These are phyloP conservation scores for Myxocyprinus asiaticus DNA, from an alignment of 2,113 vertebrate genomes.

Conservation along the genomic window DNA sequence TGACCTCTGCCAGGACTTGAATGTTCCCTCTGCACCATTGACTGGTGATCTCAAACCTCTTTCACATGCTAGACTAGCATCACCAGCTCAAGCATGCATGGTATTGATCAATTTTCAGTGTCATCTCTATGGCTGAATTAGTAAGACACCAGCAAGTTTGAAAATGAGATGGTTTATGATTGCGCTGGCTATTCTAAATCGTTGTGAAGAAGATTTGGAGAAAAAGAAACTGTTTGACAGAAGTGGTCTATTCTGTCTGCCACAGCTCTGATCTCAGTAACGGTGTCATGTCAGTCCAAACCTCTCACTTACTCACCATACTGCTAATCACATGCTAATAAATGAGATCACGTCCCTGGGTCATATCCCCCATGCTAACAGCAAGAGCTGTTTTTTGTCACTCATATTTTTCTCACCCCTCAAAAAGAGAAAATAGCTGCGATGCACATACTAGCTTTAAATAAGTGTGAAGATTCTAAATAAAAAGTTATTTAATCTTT, in stretches of 20 bases:
- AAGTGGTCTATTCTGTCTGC: conserved; percentile 68
- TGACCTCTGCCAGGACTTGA: conserved; percentile 41
- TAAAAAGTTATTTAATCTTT: conserved; percentile 22
- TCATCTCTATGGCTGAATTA: conserved; percentile 59
- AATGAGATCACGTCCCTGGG: conserved; percentile 74
- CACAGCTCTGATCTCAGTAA: conserved; percentile 66
- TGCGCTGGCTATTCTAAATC: conserved; percentile 64
- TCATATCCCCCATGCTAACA: conserved; percentile 70
- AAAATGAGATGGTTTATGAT: conserved; percentile 59
- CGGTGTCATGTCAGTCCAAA: conserved; percentile 62
- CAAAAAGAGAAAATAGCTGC: conserved; percentile 40
- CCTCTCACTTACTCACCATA: conserved; percentile 73
- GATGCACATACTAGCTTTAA: background rate
- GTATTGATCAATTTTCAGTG: conserved; percentile 52
- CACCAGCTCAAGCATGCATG: conserved; percentile 46
- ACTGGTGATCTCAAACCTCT: conserved; percentile 25
- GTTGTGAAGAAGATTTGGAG: conserved; percentile 63
- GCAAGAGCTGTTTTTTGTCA: conserved; percentile 50
- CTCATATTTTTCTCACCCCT: conserved; percentile 52
- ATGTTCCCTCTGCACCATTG: conserved; percentile 5
- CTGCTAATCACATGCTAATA: conserved; percentile 80
- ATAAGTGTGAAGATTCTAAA: conserved; percentile 50
- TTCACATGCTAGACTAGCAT: conserved; percentile 1
- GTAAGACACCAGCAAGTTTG: conserved; percentile 58
- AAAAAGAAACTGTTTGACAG: conserved; percentile 75